Evolutionary conservation across 2,113 vertebrate species (phyloP), one percentile per base, ranked within the genome.

Genomic region (Parotia lawesii): DNA sequence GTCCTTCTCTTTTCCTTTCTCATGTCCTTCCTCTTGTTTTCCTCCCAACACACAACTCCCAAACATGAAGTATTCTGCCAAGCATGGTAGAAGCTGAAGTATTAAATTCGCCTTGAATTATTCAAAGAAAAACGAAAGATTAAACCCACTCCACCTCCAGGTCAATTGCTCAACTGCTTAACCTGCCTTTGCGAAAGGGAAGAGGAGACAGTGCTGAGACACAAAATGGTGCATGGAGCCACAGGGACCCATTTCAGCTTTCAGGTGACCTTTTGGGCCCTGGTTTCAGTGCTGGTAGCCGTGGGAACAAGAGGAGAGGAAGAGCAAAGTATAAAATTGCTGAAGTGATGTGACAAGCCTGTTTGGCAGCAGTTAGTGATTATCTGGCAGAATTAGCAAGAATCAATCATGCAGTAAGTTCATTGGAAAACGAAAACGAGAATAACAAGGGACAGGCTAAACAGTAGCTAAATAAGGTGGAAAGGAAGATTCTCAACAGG

Each of bases 371-470:
- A 61, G 29, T 37, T 77, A 94, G 75, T 42, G 37, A 57, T 42
- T 1, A 5, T 38, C 58, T 93, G 81, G 38, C 71, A 87, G 58
- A 94, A 94, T 87, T 73, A 94, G 37, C 70, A 79, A 89, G 77
- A 94, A 92, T 90, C 84, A 85, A 85, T 95, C 84, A 62, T 54
- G 33, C 77, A 79, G 27, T 29, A 74, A 89, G 35, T 57, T 75
- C 70, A 70, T 4, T 37, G 81, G 74, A 76, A 73, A 96, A 94
- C 91, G 73, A 75, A 95, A 94, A 93, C 84, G n/a, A 85, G 35
- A 85, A 45, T 42, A 95, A 87, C 53, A 58, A 82, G 11, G 18
- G 16, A 54, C 21, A 3, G 76, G 35, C 29, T 72, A 82, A 95
- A 76, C 61, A 85, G 61, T 24, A 78, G 62, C 29, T 93, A 72